Base-by-base conservation (phyloP, 2,888 invertebrate species). In the Epistrophe grossulariae region DNA sequence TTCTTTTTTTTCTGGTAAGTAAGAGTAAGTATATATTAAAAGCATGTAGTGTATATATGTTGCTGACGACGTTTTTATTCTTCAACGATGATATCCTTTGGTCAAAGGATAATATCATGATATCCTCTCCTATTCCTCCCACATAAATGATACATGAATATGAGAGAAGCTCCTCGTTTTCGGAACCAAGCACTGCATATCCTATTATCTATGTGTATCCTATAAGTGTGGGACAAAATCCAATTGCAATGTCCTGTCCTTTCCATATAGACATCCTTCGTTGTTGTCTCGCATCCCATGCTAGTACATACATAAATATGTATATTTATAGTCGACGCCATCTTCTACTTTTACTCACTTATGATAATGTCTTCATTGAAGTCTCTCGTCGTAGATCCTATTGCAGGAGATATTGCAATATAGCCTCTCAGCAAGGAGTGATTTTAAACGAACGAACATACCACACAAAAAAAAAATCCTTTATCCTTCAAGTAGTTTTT, bases 351-450 rank as follows among this genome's bases (percentile, higher is more conserved):
- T 87, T 82, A 79, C 87, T 76, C 79, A 83, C 85, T 81, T 87
- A 87, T 72, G 87, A 83, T 82, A 83, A 87, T 79, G 83, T 79
- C 87, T 83, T 87, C 83, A 87, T 87, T 79, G 79, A 52, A 76
- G 87, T 70, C 31, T 19, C 68, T 68, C 43, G 45, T 68, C 43
- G 45, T 45, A 72, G 82, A 87, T 87, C 87, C 82, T 74, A 73
- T 87, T 87, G 82, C 85, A 78, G 48, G 70, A 76, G 79, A 68
- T 73, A 70, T 55, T 79, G 74, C 84, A 80, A 79, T 76, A 71
- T 74, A 76, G 84, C 77, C 77, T 50, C 50, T 40, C 52, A 45
- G n/a, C 31, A 24, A 70, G 57, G 72, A 72, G 59, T 60, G 59
- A 57, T 72, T 50, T 72, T 60, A n/a, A 55, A 55, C 55, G 28